Evolutionary conservation across 2,113 vertebrate species (phyloP), one percentile per base, ranked within the genome.

Genomic region (Clarias macrocephalus): DNA sequence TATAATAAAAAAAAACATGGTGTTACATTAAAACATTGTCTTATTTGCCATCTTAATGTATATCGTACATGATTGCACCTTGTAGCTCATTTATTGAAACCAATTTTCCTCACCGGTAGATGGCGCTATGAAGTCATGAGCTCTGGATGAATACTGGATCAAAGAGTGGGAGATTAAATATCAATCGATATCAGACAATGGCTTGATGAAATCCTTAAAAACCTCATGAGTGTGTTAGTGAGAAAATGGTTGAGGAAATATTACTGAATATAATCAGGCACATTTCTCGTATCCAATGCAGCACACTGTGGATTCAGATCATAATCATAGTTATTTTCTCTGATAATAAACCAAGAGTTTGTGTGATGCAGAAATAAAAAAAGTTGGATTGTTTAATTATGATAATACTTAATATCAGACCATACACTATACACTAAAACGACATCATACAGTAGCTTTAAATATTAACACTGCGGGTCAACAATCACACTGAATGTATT

Each of bases 11-110:
- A 42, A 87, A 37, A 89, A 94, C 88, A 80, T 84, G 90, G 87
- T 94, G 94, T 94, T 94, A 94, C 94, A 80, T 80, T 94, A 92
- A 75, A 93, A 68, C 86, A 91, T 88, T 87, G 90, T 93, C 91
- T 94, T 92, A 93, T 89, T 88, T 84, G 85, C 84, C 73, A 80
- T 91, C 48, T 79, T 48, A 72, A 72, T 90, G 81, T 37, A 66
- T 89, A 52, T 87, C 18, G 85, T 80, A 23, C 79, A 86, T 79
- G 25, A n/a, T 23, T 75, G 10, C 3, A 21, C 19, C 19, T 80
- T 59, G 7, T 3, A 11, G 18, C 3, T 23, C 30, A 56, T 16
- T 63, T 15, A 37, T 2, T 3, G 76, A n/a, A 9, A 37, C 6
- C 42, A 37, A 15, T 9, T 13, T 42, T 86, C 15, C 8, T 70